Percentiles rank a stretch among this genome's conserved stretches.
Evolutionary conservation across 2,113 vertebrate species (phyloP).

Genomic region (Hydropotes inermis): DNA sequence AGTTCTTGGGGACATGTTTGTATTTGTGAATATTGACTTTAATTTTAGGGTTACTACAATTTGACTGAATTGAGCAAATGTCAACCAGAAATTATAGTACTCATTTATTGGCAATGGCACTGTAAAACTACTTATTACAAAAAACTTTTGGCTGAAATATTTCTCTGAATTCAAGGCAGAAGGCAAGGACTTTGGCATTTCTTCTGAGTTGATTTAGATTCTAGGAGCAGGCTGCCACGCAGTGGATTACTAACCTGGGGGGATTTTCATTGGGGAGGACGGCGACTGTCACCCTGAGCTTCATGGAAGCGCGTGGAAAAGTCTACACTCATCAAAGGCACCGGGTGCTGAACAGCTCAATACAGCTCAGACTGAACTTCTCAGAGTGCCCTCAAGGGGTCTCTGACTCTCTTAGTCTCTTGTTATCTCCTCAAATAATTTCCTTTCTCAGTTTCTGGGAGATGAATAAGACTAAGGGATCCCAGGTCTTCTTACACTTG

Average conservation of each 20-base stretch:
- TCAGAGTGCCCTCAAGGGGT: background rate
- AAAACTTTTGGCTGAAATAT: background rate
- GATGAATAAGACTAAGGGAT: background rate
- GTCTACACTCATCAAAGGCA: background rate
- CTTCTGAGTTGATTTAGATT: background rate
- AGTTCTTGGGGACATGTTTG: background rate
- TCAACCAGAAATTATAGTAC: background rate
- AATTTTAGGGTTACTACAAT: background rate
- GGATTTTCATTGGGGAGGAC: background rate
- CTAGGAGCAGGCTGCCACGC: background rate
- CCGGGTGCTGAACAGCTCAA: background rate
- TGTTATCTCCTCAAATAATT: background rate
- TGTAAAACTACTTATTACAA: background rate
- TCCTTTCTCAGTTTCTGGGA: background rate
- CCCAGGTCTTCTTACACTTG: background rate
- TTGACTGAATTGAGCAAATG: background rate
- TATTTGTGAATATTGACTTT: background rate
- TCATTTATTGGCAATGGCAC: background rate
- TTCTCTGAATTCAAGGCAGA: background rate
- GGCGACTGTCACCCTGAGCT: background rate
- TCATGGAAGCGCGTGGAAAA: background rate
- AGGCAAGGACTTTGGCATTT: background rate
- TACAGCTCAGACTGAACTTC: background rate
- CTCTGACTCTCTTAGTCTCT: background rate
- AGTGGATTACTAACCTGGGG: background rate